Base-by-base conservation (phyloP, 2,113 vertebrate genomes). In the Holacanthus passer region DNA sequence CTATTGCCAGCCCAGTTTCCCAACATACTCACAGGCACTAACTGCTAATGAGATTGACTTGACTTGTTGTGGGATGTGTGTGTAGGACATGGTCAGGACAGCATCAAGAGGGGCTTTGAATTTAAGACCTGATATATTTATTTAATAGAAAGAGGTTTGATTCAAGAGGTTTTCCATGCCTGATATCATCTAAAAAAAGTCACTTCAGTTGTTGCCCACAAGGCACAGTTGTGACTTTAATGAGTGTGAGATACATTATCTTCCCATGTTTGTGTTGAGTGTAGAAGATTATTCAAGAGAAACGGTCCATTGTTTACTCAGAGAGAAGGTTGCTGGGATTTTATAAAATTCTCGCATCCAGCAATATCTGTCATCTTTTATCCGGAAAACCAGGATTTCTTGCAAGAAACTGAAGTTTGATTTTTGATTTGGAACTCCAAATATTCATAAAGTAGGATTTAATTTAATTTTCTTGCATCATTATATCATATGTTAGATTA, bases 31-130 rank as follows among this genome's bases (percentile, higher is more conserved):
- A 62, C 48, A 10, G 47, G 59, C 32, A 47, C 14, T 63, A 65
- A 39, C n/a, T 19, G 29, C 48, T 59, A 71, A 80, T 37, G 39
- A 60, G 41, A 66, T 37, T 27, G 60, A 53, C 27, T 37, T 62
- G 12, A 64, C 13, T 64, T 35, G 31, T 39, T 35, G 22, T 41
- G 20, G 14, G 52, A 53, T 53, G 58, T 72, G 65, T 37, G 53
- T n/a, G 39, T 13, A 41, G 39, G 39, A 48, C 27, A 29, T 10
- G 0, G 5, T 53, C 53, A 67, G 16, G 60, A 48, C 43, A 60
- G 10, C 41, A 22, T 45, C 20, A 65, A 48, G 41, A 47, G 45
- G 47, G 31, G n/a, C 24, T 73, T 70, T 63, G 45, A 59, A 10
- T 67, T 8, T 43, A 66, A 5, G 10, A 29, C 19, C 32, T 48